A percentile compares a stretch with the other conserved stretches of the same genome.
These are phyloP conservation scores for Hirtodrosophila cameraria DNA, from an alignment of 2,888 invertebrate genomes.

Conservation along the genomic window DNA sequence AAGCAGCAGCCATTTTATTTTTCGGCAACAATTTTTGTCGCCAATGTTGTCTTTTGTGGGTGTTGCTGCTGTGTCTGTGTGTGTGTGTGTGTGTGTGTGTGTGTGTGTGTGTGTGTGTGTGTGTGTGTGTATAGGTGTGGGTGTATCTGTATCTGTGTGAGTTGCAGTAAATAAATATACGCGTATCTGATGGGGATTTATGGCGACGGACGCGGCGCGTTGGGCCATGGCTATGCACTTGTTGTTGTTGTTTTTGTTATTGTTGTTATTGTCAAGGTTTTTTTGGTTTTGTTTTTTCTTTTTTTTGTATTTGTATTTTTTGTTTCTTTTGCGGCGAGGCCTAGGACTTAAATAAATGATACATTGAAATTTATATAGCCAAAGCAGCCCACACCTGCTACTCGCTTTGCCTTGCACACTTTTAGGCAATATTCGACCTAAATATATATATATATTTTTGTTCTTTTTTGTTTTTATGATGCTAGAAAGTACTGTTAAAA, in stretches of 20 bases:
- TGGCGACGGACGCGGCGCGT: constrained; percentile 66
- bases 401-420: constrained; percentile 50
- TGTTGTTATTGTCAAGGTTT: constrained; percentile 22
- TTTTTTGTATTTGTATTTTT: constrained; percentile 32
- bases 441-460: constrained; percentile 58
- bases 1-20: constrained; percentile 74
- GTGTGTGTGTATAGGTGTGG: constrained; percentile 25
- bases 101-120: constrained; percentile 8
- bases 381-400: constrained; percentile 3
- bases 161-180: constrained; percentile 80
- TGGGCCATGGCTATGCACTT: constrained; percentile 53
- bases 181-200: constrained; percentile 80
- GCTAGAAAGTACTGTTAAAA: constrained; percentile 3
- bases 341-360: constrained; percentile 79
- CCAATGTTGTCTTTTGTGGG: constrained; percentile 59
- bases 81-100: constrained; percentile 27
- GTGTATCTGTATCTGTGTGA: constrained; percentile 65
- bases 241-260: constrained; percentile 32
- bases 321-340: constrained; percentile 54
- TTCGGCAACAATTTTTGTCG: constrained; percentile 75
- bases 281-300: constrained; percentile 36
- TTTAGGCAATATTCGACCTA: constrained; percentile 61
- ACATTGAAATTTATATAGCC: constrained; percentile 78
- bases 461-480: constrained; percentile 18
- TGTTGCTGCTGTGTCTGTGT: constrained; percentile 17